These are phyloP conservation scores for Archips crataeganus DNA, from an alignment of 2,888 invertebrate genomes.

Conservation along the genomic window DNA sequence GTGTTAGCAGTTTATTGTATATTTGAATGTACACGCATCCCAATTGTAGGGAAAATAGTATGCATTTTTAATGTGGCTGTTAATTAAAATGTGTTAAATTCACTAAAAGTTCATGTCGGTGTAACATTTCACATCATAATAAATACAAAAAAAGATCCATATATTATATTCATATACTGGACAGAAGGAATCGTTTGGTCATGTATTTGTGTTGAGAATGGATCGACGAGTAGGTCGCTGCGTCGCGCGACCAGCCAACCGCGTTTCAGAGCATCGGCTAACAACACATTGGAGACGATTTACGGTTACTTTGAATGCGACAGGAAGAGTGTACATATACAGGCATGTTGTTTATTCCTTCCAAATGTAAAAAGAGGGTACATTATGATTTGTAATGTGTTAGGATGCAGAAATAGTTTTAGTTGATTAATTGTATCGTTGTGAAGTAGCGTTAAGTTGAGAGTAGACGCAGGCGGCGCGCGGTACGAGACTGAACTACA, in stretches of 20 bases:
- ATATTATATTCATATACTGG: conserved; percentile 47
- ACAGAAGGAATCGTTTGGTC: conserved; percentile 50
- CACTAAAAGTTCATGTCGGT: conserved; percentile 58
- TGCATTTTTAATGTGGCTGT: conserved; percentile 53
- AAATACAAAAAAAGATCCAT: conserved; percentile 46
- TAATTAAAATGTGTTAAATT: conserved; percentile 57
- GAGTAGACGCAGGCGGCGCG: conserved; percentile 69
- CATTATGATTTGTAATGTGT: conserved; percentile 74
- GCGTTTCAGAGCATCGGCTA: conserved; percentile 33
- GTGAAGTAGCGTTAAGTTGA: conserved; percentile 82
- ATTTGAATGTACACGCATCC: conserved; percentile 46
- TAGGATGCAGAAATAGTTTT: conserved; percentile 82
- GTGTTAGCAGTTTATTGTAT: conserved; percentile 50
- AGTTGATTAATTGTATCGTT: conserved; percentile 83
- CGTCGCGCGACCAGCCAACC: conserved; percentile 41
- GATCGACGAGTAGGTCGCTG: background rate
- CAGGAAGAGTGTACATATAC: conserved; percentile 71
- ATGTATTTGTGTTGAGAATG: conserved; percentile 46
- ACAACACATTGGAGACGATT: conserved; percentile 58
- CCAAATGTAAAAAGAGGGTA: conserved; percentile 74
- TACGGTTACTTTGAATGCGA: conserved; percentile 69
- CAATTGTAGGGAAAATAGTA: conserved; percentile 47
- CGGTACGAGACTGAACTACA: conserved; percentile 83
- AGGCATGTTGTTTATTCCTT: conserved; percentile 80
- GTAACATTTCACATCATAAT: conserved; percentile 55